Evolutionary conservation across 2,113 vertebrate species (phyloP).

Genomic region (Anseranas semipalmata): DNA sequence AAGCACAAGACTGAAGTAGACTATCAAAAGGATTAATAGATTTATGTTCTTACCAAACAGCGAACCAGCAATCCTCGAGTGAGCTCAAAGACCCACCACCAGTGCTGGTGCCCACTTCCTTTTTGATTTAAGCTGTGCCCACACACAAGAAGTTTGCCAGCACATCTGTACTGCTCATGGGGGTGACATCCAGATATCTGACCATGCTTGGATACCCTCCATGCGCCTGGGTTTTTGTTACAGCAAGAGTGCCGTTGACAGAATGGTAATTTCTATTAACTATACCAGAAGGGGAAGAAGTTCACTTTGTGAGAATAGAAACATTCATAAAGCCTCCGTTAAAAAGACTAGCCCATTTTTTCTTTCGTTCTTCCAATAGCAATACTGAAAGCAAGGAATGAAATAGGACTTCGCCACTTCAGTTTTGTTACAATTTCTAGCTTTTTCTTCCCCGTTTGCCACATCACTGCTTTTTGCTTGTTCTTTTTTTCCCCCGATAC

Average conservation of each 20-base stretch:
- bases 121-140: not conserved
- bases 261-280: not conserved
- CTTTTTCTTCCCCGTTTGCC: not conserved
- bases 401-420: not conserved
- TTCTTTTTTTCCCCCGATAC: not conserved
- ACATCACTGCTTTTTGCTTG: not conserved
- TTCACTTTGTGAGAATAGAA: not conserved
- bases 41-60: not conserved
- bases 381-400: not conserved
- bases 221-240: not conserved
- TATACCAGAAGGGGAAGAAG: not conserved
- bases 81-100: not conserved
- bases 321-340: not conserved
- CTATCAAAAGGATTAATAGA: not conserved
- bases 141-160: not conserved
- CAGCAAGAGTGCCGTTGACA: not conserved
- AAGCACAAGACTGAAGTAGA: not conserved
- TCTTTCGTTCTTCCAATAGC: not conserved
- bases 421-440: not conserved
- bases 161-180: not conserved
- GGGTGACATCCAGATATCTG: no score
- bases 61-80: not conserved
- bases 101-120: not conserved
- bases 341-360: not conserved
- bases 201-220: fast-evolving